Evolutionary conservation across 2,113 vertebrate species (phyloP).

Genomic region (Psettodes erumei): DNA sequence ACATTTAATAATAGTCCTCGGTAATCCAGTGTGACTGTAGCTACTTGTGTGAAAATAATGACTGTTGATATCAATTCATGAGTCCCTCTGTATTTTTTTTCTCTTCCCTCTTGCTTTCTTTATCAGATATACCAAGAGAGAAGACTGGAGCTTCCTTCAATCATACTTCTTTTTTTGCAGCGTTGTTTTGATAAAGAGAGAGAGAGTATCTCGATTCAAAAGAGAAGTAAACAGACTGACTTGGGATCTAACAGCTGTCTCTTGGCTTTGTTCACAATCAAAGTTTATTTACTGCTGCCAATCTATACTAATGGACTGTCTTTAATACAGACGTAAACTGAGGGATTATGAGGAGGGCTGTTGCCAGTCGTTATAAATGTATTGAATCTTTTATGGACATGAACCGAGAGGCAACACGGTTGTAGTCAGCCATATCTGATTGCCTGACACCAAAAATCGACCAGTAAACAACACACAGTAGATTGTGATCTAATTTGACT

Average conservation of each 20-base stretch:
- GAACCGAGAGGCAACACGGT: neutral
- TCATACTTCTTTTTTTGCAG: slow-evolving; percentile 20
- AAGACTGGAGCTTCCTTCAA: slow-evolving; percentile 22
- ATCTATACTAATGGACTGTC: slow-evolving; percentile 54
- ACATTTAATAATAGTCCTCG: slow-evolving; percentile 36
- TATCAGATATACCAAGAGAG: slow-evolving; percentile 35
- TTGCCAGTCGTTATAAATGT: slow-evolving; percentile 20
- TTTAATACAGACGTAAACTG: slow-evolving; percentile 43
- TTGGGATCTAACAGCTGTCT: slow-evolving; percentile 34
- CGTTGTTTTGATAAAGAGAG: slow-evolving; percentile 51
- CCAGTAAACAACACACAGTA: neutral
- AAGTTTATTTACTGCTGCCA: slow-evolving; percentile 43
- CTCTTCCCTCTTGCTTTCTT: slow-evolving; percentile 25
- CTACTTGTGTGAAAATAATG: slow-evolving; percentile 44
- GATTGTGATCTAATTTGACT: neutral
- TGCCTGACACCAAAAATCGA: neutral
- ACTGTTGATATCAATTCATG: slow-evolving; percentile 30
- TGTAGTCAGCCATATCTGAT: slow-evolving; percentile 4
- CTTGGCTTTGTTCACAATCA: slow-evolving; percentile 54
- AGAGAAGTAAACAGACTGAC: slow-evolving; percentile 49
- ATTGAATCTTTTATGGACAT: slow-evolving; percentile 6
- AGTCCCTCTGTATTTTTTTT: slow-evolving; percentile 6
- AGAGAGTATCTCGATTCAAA: slow-evolving; percentile 29
- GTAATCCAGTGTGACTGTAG: slow-evolving; percentile 21
- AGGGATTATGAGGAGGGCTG: slow-evolving; percentile 39